A percentile compares a stretch with the other conserved stretches of the same genome.
Evolutionary conservation across 2,113 vertebrate genomes (phyloP).

Genomic region (Phoxinus phoxinus): DNA sequence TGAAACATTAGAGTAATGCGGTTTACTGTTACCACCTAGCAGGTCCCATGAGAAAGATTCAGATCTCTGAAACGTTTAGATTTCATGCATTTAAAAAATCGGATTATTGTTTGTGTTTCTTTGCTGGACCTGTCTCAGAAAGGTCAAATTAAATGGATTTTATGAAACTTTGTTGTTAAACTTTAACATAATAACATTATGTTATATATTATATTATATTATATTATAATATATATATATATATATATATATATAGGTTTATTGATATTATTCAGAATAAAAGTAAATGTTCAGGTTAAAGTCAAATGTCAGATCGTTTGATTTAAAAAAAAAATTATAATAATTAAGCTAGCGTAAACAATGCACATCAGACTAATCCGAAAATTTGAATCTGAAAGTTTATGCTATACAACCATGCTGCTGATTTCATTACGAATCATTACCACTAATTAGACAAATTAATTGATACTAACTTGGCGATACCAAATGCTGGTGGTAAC

Average conservation of each 20-base stretch:
- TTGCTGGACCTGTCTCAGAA: neutral
- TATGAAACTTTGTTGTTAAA: neutral
- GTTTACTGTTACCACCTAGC: slow-evolving; percentile 18
- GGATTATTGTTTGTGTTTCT: slow-evolving; percentile 2
- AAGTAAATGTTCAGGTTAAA: neutral
- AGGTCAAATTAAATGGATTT: neutral
- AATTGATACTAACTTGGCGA: slow-evolving; percentile 75
- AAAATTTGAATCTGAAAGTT: neutral
- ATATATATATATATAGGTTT: neutral
- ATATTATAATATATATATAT: neutral
- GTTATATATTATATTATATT: too few species aligned
- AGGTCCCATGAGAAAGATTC: slow-evolving; percentile 23
- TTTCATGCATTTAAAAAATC: neutral
- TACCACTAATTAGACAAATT: slow-evolving; percentile 4
- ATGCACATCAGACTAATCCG: neutral
- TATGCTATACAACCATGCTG: neutral
- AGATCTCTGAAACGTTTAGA: neutral
- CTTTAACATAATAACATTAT: too few species aligned
- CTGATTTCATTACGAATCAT: neutral
- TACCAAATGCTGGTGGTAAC: slow-evolving; percentile 86
- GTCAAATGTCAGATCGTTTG: neutral
- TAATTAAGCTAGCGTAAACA: neutral
- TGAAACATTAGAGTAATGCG: slow-evolving; percentile 61
- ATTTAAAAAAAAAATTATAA: too few species aligned
- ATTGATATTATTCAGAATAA: neutral